These are phyloP conservation scores for Polypedilum pembai DNA, from an alignment of 1,140 invertebrate species.

Conservation along the genomic window DNA sequence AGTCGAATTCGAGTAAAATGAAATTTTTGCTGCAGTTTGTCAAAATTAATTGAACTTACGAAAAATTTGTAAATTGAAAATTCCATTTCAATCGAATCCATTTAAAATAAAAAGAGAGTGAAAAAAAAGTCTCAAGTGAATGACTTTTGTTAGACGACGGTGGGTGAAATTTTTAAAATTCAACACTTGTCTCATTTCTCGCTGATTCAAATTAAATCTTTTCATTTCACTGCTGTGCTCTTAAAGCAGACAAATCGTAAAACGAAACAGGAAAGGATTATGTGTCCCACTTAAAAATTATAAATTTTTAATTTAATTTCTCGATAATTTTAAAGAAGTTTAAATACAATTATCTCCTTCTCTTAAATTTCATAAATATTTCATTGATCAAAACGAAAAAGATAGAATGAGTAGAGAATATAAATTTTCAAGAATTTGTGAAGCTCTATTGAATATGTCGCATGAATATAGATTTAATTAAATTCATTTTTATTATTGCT, in stretches of 20 bases:
- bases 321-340: neutral
- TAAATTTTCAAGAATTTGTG: neutral
- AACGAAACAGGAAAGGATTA: neutral
- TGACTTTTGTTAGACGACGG: too few relatives aligned
- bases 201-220: too few relatives aligned
- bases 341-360: neutral
- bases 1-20: too few relatives aligned
- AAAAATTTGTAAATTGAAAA: too few relatives aligned
- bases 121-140: too few relatives aligned
- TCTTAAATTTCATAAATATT: neutral
- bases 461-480: slow-evolving; percentile 17
- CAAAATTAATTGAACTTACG: too few relatives aligned
- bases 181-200: neutral
- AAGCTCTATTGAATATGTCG: neutral
- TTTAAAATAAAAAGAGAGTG: too few relatives aligned
- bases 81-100: too few relatives aligned
- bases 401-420: too few relatives aligned
- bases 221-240: too few relatives aligned
- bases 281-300: neutral
- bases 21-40: too few relatives aligned
- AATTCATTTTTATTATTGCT: neutral
- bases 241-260: too few relatives aligned
- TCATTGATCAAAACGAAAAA: neutral
- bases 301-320: slow-evolving; percentile 20
- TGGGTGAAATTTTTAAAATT: neutral